Conservation (phyloP, 2,113 vertebrate genomes). For the Malurus cyaneus region DNA sequence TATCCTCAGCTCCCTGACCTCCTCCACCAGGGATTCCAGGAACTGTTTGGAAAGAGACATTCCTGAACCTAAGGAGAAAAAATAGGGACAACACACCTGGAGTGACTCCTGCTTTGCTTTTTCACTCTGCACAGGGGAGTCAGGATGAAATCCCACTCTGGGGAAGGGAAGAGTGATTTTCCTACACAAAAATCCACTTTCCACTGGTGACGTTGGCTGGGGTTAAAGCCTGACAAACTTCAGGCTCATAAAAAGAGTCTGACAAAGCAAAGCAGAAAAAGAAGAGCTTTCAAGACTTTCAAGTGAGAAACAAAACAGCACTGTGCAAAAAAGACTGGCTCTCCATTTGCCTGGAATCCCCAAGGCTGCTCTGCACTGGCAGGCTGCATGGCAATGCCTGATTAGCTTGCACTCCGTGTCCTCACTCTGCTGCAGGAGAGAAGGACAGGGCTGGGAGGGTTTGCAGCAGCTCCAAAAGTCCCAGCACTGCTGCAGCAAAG, state of each 20-base stretch:
- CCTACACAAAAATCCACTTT: background rate
- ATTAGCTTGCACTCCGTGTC: constrained; percentile 37
- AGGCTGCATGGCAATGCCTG: constrained; percentile 18
- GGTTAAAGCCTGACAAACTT: background rate
- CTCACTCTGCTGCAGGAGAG: background rate
- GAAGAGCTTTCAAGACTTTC: constrained; percentile 29
- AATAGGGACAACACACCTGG: background rate
- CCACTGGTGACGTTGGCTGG: background rate
- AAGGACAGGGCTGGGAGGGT: background rate
- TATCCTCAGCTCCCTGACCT: background rate
- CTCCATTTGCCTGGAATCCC: background rate
- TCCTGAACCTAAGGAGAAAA: background rate
- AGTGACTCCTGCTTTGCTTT: background rate
- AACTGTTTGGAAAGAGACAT: background rate
- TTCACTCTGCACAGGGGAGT: background rate
- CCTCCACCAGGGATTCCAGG: background rate
- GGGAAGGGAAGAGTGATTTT: background rate
- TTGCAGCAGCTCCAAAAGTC: background rate
- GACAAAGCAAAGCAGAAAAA: background rate
- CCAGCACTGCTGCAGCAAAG: background rate
- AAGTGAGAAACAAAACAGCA: background rate
- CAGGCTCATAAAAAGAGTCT: background rate
- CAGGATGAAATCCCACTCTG: fast-evolving
- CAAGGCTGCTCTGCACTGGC: background rate
- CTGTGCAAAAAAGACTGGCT: background rate